phyloP scores from a whole-genome alignment of 2,113 vertebrate species.

The Rhineura floridana region DNA sequence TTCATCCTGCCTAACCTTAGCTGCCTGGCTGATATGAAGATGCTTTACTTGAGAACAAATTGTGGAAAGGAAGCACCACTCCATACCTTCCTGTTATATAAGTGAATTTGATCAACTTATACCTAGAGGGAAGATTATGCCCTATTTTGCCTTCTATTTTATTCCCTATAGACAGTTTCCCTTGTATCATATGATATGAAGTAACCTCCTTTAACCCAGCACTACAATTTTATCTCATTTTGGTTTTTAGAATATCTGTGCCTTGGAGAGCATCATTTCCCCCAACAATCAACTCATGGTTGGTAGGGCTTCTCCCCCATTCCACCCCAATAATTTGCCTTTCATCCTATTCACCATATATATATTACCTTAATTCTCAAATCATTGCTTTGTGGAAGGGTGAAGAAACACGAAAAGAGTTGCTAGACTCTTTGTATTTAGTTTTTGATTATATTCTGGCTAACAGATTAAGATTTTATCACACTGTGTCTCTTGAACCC shows the following conservation, averaged over 20 bases:
- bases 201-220: neutral
- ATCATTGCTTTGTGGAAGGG: neutral
- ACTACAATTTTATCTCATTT: conserved; percentile 6
- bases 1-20: conserved; percentile 2
- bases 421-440: neutral
- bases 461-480: neutral
- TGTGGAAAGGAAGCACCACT: neutral
- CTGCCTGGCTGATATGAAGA: conserved; percentile 18
- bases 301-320: neutral
- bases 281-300: neutral
- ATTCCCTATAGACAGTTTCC: neutral
- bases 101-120: conserved; percentile 24
- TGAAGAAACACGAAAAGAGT: neutral
- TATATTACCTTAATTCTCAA: neutral
- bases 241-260: conserved; percentile 23
- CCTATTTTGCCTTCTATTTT: neutral
- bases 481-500: neutral
- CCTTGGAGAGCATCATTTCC: conserved; percentile 14
- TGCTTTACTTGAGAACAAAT: neutral
- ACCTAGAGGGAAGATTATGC: conserved; percentile 30
- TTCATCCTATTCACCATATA: neutral
- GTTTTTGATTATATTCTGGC: neutral
- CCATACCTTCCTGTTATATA: neutral
- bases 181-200: conserved; percentile 14
- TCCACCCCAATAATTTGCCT: neutral